Evolutionary conservation across 2,797 vertebrate genomes (phyloP).

Genomic region (Macropodus opercularis): DNA sequence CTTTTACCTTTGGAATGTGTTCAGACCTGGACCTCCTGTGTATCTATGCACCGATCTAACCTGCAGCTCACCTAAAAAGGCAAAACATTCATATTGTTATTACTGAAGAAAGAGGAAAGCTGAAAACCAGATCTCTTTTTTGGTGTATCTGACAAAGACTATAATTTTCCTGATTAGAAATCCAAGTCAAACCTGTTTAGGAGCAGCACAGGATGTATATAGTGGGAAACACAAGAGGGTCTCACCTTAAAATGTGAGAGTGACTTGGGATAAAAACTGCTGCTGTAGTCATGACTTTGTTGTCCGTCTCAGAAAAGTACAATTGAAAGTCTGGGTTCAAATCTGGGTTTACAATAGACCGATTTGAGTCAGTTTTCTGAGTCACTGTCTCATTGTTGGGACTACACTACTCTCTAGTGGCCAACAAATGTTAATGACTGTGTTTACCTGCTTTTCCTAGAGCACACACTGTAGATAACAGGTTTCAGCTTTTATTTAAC

Average conservation of each 20-base stretch:
- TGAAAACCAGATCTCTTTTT: conserved; percentile 34
- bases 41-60: conserved; percentile 38
- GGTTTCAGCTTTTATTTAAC: too few relatives aligned
- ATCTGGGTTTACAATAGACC: not conserved
- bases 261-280: not conserved
- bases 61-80: conserved; percentile 33
- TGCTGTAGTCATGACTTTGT: not conserved
- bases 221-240: not conserved
- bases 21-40: conserved; percentile 36
- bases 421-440: not conserved
- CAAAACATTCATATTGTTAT: conserved; percentile 26
- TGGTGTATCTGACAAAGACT: conserved; percentile 9
- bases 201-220: conserved; percentile 12
- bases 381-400: conserved; percentile 1
- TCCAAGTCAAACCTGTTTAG: conserved; percentile 5
- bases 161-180: conserved; percentile 18
- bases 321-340: not conserved
- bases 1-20: conserved; percentile 38
- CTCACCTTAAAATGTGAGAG: not conserved
- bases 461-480: too few relatives aligned
- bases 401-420: conserved; percentile 50
- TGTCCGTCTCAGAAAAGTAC: not conserved
- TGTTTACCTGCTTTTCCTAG: not conserved
- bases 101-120: conserved; percentile 6
- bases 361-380: too few relatives aligned